These are phyloP conservation scores for Lamprotornis superbus DNA, from an alignment of 2,113 vertebrate genomes.

Conservation along the genomic window DNA sequence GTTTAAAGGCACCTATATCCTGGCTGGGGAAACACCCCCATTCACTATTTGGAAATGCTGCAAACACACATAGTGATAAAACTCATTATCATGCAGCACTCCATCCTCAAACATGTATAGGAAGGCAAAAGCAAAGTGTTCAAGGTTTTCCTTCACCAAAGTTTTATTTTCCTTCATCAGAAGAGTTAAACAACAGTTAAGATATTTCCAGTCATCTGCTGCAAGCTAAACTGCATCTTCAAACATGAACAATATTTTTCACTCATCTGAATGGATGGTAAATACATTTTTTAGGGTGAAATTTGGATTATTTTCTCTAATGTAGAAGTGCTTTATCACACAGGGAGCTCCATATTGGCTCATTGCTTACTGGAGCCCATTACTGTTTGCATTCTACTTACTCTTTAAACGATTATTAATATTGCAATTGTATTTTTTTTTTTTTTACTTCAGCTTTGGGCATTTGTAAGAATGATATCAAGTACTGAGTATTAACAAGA, in stretches of 20 bases:
- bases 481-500: neutral
- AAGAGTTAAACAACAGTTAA: conserved; percentile 6
- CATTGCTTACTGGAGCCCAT: neutral
- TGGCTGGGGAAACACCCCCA: neutral
- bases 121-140: neutral
- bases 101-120: neutral
- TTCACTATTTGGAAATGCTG: neutral
- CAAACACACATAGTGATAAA: neutral
- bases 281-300: conserved; percentile 23
- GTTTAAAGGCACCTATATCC: neutral
- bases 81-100: neutral
- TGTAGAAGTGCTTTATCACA: neutral
- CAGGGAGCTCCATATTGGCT: neutral
- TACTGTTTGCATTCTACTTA: neutral
- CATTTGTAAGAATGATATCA: conserved; percentile 37
- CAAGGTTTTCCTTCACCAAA: neutral
- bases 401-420: conserved; percentile 40
- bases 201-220: neutral
- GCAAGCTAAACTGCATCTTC: neutral
- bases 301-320: conserved; percentile 21
- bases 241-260: neutral
- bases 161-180: conserved; percentile 1
- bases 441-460: neutral
- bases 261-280: neutral
- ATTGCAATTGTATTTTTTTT: neutral